A percentile compares a stretch with the other conserved stretches of the same genome.
Evolutionary conservation across 2,797 vertebrate genomes (phyloP).

Genomic region (Bradypodion pumilum): DNA sequence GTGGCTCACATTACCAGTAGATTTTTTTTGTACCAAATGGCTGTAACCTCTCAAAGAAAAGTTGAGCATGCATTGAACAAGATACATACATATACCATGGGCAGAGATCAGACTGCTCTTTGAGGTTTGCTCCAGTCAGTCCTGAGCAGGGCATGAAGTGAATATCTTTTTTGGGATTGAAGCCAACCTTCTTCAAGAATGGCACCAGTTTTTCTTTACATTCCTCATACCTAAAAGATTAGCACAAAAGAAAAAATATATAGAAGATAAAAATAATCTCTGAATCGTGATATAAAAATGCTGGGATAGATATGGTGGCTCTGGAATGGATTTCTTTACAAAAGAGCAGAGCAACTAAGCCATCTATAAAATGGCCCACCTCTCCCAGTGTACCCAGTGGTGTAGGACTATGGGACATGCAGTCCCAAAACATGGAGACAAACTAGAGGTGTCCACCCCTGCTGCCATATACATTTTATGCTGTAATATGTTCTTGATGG

Average conservation of each 20-base stretch:
- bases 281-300: not conserved
- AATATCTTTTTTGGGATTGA: constrained; percentile 98
- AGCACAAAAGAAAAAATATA: not conserved
- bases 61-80: not conserved
- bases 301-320: not conserved
- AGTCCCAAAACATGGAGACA: too few relatives aligned
- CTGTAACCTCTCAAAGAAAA: not conserved
- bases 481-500: not conserved
- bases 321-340: too few relatives aligned
- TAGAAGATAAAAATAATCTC: not conserved
- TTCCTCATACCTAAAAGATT: constrained; percentile 89
- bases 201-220: constrained; percentile 99
- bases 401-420: too few relatives aligned
- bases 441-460: not conserved
- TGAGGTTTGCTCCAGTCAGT: constrained; percentile 94
- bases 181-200: constrained; percentile 98
- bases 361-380: too few relatives aligned
- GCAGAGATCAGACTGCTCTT: constrained; percentile 91
- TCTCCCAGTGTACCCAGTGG: too few relatives aligned
- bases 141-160: constrained; percentile 99
- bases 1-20: not conserved
- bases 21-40: too few relatives aligned
- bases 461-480: too few relatives aligned
- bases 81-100: constrained; percentile 93
- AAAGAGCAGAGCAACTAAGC: too few relatives aligned